Evolutionary conservation across 2,113 vertebrate genomes (phyloP).

Genomic region (Spilogale gracilis): DNA sequence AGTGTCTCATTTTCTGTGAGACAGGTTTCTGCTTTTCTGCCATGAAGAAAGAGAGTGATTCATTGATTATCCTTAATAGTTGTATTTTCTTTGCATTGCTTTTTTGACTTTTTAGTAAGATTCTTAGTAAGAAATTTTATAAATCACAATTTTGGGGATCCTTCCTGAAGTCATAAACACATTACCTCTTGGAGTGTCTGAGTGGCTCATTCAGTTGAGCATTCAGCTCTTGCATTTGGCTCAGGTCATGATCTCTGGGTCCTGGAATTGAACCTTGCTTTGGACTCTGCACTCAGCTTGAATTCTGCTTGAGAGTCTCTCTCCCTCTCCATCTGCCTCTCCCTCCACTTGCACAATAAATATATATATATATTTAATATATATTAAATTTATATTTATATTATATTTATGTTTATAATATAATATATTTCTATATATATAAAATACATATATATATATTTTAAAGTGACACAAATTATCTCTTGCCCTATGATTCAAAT

Average conservation of each 20-base stretch:
- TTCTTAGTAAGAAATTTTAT: conserved; percentile 9
- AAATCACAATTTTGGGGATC: not conserved
- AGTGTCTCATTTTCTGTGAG: not conserved
- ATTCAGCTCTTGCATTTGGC: not conserved
- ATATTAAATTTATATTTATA: no score
- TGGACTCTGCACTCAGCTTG: not conserved
- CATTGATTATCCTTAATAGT: not conserved
- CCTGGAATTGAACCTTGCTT: not conserved
- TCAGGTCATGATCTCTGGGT: not conserved
- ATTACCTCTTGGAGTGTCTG: not conserved
- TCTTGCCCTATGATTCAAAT: not conserved
- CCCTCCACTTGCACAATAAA: not conserved
- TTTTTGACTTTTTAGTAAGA: not conserved
- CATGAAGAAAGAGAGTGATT: not conserved
- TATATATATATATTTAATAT: no score
- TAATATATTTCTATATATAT: no score
- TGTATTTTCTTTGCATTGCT: not conserved
- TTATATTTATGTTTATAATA: no score
- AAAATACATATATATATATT: no score
- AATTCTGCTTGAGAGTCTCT: not conserved
- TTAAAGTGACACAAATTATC: not conserved
- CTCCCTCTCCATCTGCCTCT: not conserved
- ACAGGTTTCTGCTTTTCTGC: not conserved
- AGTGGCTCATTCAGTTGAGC: not conserved
- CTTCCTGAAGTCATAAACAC: not conserved